Conservation (phyloP, 1,140 invertebrate species). For the Drosophila ironensis region DNA sequence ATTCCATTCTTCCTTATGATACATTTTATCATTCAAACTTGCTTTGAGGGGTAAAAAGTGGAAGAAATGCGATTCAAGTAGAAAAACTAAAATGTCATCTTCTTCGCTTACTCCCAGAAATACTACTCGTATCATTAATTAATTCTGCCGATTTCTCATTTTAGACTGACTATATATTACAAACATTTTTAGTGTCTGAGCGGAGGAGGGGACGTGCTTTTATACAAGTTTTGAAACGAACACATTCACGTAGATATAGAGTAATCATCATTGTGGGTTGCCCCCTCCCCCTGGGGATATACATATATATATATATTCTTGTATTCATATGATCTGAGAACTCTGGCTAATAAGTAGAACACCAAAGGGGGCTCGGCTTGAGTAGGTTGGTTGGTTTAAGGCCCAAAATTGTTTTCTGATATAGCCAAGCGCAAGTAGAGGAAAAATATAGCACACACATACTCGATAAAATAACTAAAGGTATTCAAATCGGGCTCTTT, state of each 20-base stretch:
- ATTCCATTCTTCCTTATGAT: slow-evolving; percentile 13
- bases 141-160: slow-evolving; percentile 9
- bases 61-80: slow-evolving; percentile 78
- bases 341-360: slow-evolving; percentile 19
- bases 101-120: slow-evolving; percentile 13
- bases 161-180: slow-evolving; percentile 27
- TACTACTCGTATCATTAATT: slow-evolving; percentile 11
- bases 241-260: slow-evolving; percentile 45
- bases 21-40: slow-evolving; percentile 8
- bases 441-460: slow-evolving; percentile 34
- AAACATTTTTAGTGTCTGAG: slow-evolving; percentile 38
- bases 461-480: slow-evolving; percentile 28
- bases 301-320: neutral
- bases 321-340: slow-evolving; percentile 42
- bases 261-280: slow-evolving; percentile 21
- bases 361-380: slow-evolving; percentile 28
- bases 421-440: slow-evolving; percentile 30
- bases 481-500: slow-evolving; percentile 24
- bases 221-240: slow-evolving; percentile 54
- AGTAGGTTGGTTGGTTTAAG: slow-evolving; percentile 21
- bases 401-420: slow-evolving; percentile 27
- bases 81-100: slow-evolving; percentile 63
- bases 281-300: slow-evolving; percentile 29
- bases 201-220: slow-evolving; percentile 39
- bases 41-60: slow-evolving; percentile 39